These are phyloP conservation scores for Psilopogon haemacephalus DNA, from an alignment of 2,113 vertebrate genomes.

Conservation along the genomic window DNA sequence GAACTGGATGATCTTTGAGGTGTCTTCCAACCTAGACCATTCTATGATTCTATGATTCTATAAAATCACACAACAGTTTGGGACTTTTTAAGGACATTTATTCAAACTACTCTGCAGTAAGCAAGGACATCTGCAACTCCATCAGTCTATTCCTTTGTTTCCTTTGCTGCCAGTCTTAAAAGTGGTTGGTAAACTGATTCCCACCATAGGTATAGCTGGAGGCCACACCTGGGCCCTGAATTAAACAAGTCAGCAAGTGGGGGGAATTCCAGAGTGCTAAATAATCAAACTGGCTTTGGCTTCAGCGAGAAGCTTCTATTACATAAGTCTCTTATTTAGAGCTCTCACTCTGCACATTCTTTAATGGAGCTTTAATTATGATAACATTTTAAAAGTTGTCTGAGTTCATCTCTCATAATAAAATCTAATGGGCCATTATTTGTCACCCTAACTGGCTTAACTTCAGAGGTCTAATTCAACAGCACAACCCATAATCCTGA, in stretches of 20 bases:
- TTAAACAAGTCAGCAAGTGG: not conserved
- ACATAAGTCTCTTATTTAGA: not conserved
- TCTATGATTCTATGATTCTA: no score
- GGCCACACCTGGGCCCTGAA: not conserved
- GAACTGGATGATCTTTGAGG: no score
- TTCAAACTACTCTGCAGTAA: no score
- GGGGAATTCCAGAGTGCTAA: not conserved
- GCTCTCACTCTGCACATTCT: not conserved
- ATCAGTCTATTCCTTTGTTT: not conserved
- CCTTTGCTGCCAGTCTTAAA: not conserved
- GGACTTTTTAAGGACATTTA: no score
- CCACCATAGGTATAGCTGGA: not conserved
- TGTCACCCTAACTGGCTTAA: not conserved
- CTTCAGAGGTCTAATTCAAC: not conserved
- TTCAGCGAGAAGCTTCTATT: not conserved
- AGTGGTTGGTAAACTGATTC: not conserved
- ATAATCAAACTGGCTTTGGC: not conserved
- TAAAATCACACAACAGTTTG: no score
- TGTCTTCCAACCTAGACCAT: no score
- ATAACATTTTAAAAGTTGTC: not conserved
- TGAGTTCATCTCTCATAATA: not conserved
- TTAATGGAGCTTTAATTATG: not conserved
- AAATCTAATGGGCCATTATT: not conserved
- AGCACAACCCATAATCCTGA: not conserved
- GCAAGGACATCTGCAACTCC: no score